These are phyloP conservation scores for Drosophila demipolita DNA, from an alignment of 2,888 invertebrate species.

Conservation along the genomic window DNA sequence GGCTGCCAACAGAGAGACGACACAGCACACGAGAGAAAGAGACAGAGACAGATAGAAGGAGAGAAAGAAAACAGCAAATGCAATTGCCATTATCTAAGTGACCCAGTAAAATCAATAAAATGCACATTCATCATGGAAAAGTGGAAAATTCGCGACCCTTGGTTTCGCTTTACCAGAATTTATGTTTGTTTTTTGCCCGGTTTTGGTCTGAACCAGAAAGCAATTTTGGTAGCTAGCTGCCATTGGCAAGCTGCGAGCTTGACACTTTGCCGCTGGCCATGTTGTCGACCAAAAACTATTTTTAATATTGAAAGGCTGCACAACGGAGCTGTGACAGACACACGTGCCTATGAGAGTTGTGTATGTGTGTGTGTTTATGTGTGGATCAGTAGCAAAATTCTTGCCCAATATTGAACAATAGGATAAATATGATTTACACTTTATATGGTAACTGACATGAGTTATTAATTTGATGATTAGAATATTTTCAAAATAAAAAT, in stretches of 20 bases:
- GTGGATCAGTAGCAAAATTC: slow-evolving; percentile 9
- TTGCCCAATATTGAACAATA: neutral
- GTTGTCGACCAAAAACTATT: slow-evolving; percentile 69
- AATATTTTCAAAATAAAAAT: neutral
- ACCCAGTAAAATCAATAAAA: slow-evolving; percentile 63
- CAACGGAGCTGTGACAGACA: slow-evolving; percentile 34
- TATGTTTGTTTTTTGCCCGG: slow-evolving; percentile 11
- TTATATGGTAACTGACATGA: neutral
- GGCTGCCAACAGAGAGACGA: slow-evolving; percentile 8
- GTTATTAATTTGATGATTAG: neutral
- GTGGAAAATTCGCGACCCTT: slow-evolving; percentile 15
- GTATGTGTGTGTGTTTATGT: slow-evolving; percentile 4
- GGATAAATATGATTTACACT: neutral
- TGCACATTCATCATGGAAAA: slow-evolving; percentile 59
- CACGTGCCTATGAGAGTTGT: neutral
- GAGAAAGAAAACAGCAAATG: slow-evolving; percentile 19
- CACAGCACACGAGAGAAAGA: neutral
- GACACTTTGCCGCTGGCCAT: slow-evolving; percentile 60
- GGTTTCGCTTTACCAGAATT: neutral
- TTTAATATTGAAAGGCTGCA: slow-evolving; percentile 66
- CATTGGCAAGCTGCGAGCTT: slow-evolving; percentile 42
- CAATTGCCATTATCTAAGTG: slow-evolving; percentile 60
- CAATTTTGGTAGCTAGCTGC: slow-evolving; percentile 47
- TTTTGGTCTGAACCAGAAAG: slow-evolving; percentile 14
- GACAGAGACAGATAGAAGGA: too few species aligned